A percentile compares a stretch with the other conserved stretches of the same genome.
Conservation (phyloP, 2,888 invertebrate genomes). For the Melanostoma mellinum region DNA sequence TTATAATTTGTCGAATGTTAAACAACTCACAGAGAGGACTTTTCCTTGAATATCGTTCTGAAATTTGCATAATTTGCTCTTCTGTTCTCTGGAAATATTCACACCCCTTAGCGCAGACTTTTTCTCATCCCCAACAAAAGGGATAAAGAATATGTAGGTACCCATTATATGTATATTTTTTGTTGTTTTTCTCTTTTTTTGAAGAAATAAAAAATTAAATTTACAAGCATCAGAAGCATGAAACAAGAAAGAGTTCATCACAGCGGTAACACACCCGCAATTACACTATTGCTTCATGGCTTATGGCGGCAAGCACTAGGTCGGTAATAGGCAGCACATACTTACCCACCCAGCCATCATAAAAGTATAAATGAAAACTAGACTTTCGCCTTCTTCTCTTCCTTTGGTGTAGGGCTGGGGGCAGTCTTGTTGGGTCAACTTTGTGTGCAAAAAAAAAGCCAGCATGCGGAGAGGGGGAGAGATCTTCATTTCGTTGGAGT, state of each 20-base stretch:
- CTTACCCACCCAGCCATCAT: background rate
- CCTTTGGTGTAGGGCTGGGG: conserved; percentile 4
- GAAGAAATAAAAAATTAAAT: conserved; percentile 50
- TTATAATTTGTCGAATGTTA: conserved; percentile 23
- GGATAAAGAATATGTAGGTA: no score
- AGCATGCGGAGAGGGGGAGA: conserved; percentile 11
- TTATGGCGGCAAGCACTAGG: conserved; percentile 33
- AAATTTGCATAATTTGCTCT: conserved; percentile 68
- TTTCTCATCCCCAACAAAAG: no score
- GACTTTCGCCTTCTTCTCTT: conserved; percentile 11
- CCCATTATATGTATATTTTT: no score
- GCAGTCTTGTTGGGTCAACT: conserved; percentile 28
- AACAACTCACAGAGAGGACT: conserved; percentile 42
- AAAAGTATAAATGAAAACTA: conserved; percentile 33
- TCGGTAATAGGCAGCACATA: no score
- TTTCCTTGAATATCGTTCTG: conserved; percentile 42
- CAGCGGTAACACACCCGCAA: conserved; percentile 62
- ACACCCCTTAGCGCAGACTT: conserved; percentile 2
- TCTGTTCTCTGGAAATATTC: conserved; percentile 32
- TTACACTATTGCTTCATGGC: conserved; percentile 48
- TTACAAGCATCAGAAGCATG: conserved; percentile 36
- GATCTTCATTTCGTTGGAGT: conserved; percentile 11
- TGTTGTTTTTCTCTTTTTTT: background rate
- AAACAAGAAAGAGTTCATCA: conserved; percentile 41
- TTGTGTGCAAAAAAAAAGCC: conserved; percentile 5